Evolutionary conservation across 2,797 vertebrate genomes (phyloP).

Genomic region (Lithobates pipiens): DNA sequence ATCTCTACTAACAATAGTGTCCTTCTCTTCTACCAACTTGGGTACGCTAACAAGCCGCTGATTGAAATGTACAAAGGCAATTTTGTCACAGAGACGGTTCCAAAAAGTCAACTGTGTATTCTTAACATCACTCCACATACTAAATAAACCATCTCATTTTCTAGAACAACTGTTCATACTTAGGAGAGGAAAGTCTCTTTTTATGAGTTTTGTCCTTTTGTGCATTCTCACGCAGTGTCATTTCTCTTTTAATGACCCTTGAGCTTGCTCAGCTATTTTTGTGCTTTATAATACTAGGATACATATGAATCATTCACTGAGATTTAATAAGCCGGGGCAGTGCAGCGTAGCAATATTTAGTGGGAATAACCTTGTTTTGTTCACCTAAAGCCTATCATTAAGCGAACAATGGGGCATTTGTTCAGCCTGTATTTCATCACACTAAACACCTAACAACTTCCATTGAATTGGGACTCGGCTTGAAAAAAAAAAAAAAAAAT

Average conservation of each 20-base stretch:
- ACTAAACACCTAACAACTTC: slow-evolving; percentile 55
- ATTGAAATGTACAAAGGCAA: slow-evolving; percentile 7
- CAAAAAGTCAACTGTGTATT: slow-evolving; percentile 26
- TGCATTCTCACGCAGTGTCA: slow-evolving; percentile 48
- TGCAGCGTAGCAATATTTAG: slow-evolving; percentile 61
- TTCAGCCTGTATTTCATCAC: slow-evolving; percentile 58
- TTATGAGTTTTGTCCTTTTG: slow-evolving; percentile 46
- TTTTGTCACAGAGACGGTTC: slow-evolving; percentile 16
- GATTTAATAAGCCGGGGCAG: slow-evolving; percentile 60
- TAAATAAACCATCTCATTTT: slow-evolving; percentile 25
- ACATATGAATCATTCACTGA: slow-evolving; percentile 62
- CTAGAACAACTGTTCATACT: slow-evolving; percentile 35
- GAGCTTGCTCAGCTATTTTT: slow-evolving; percentile 47
- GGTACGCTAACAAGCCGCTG: not conserved
- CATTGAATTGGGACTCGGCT: slow-evolving; percentile 33
- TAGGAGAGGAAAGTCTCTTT: slow-evolving; percentile 22
- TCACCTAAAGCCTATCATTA: slow-evolving; percentile 59
- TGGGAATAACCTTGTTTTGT: slow-evolving; percentile 61
- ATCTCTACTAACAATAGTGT: not conserved
- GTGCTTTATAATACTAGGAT: slow-evolving; percentile 44
- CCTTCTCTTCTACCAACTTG: not conserved
- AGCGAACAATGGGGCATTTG: slow-evolving; percentile 56
- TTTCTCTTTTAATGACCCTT: slow-evolving; percentile 60
- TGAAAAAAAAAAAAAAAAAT: not conserved
- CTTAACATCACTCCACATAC: slow-evolving; percentile 30